Percentiles rank a stretch among this genome's conserved stretches.
These are phyloP conservation scores for Abrostola triplasia DNA, from an alignment of 2,888 invertebrate genomes.

Conservation along the genomic window DNA sequence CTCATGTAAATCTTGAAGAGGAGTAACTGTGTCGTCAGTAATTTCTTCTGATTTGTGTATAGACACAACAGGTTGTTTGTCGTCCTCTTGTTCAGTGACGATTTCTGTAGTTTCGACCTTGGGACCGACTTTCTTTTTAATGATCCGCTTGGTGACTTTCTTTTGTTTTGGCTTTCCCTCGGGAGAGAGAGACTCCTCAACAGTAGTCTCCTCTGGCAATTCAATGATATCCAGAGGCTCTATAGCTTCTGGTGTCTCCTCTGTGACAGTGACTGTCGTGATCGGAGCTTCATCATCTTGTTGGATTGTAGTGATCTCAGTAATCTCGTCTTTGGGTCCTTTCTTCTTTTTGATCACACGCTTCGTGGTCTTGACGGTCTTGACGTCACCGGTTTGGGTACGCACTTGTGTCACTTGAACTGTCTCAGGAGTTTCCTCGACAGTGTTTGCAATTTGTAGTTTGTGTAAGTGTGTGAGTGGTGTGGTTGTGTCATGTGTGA, in stretches of 20 bases:
- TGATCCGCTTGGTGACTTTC: slow-evolving; percentile 65
- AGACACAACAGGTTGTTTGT: slow-evolving; percentile 49
- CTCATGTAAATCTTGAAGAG: slow-evolving; percentile 54
- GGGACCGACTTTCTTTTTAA: slow-evolving; percentile 77
- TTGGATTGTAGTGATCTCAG: slow-evolving; percentile 14
- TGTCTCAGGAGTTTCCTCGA: slow-evolving; percentile 70
- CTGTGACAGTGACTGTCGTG: slow-evolving; percentile 4
- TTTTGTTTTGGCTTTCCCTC: slow-evolving; percentile 40
- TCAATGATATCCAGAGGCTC: slow-evolving; percentile 11
- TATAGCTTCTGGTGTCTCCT: neutral
- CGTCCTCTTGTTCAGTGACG: slow-evolving; percentile 66
- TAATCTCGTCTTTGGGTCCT: slow-evolving; percentile 16
- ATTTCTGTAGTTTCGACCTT: slow-evolving; percentile 70
- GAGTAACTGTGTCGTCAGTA: slow-evolving; percentile 59
- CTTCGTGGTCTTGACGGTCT: slow-evolving; percentile 14
- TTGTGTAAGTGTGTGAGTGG: slow-evolving; percentile 30
- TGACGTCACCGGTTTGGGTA: slow-evolving; percentile 57
- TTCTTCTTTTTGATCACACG: slow-evolving; percentile 17
- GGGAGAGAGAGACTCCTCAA: slow-evolving; percentile 35
- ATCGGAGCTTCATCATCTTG: slow-evolving; percentile 11
- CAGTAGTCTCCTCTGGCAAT: slow-evolving; percentile 45
- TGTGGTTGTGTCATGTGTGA: slow-evolving; percentile 45
- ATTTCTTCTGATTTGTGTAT: slow-evolving; percentile 59
- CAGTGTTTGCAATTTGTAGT: slow-evolving; percentile 36
- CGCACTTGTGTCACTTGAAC: slow-evolving; percentile 68